A percentile compares a stretch with the other conserved stretches of the same genome.
Conservation (phyloP, 2,113 vertebrate genomes). For the Xenus cinereus region DNA sequence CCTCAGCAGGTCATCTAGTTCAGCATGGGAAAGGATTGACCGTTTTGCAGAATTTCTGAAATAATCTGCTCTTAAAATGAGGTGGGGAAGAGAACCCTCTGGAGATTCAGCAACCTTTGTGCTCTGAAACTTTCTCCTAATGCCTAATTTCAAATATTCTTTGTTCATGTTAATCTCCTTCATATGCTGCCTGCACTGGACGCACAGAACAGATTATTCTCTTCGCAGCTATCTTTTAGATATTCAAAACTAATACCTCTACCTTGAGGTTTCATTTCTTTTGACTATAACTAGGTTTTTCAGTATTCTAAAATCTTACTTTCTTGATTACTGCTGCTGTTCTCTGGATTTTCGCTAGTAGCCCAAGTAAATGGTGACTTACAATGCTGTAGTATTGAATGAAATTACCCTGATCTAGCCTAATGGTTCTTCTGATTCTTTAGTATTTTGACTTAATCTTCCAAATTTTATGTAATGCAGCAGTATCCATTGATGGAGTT, state of each 20-base stretch:
- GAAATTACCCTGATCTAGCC: background rate
- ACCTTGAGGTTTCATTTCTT: background rate
- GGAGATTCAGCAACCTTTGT: background rate
- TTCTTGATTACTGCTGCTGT: background rate
- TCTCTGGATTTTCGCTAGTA: background rate
- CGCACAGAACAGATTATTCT: background rate
- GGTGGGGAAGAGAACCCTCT: background rate
- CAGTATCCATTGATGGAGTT: background rate
- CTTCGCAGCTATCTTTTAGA: background rate
- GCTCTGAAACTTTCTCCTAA: background rate
- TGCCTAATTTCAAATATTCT: background rate
- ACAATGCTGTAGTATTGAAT: background rate
- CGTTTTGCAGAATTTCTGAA: background rate
- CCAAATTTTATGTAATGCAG: background rate
- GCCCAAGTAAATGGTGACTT: background rate
- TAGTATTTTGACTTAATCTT: background rate
- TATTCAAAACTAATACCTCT: background rate
- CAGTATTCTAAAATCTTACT: background rate
- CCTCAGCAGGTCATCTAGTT: background rate
- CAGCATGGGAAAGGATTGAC: background rate
- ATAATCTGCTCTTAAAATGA: background rate
- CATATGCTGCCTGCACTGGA: background rate
- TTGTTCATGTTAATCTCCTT: background rate
- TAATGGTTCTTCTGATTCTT: background rate
- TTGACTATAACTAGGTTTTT: background rate